These are phyloP conservation scores for Eudemis profundana DNA, from an alignment of 2,888 invertebrate species.

Conservation along the genomic window DNA sequence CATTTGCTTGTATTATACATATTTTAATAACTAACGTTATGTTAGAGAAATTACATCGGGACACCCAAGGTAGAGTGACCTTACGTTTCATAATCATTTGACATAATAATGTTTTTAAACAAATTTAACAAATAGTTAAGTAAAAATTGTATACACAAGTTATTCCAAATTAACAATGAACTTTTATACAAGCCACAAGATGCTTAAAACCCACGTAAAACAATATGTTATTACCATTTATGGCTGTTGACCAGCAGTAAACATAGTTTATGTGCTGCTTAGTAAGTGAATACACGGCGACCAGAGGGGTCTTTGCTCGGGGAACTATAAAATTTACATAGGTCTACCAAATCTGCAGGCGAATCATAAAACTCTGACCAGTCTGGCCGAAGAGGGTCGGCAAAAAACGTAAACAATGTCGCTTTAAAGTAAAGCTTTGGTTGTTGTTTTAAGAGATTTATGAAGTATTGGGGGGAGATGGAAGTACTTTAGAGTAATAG, in stretches of 20 bases:
- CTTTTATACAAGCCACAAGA: conserved; percentile 1
- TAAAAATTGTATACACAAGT: not conserved
- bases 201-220: conserved; percentile 24
- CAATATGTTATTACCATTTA: conserved; percentile 38
- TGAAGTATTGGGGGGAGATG: conserved; percentile 17
- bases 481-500: conserved; percentile 13
- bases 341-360: conserved; percentile 58
- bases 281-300: conserved; percentile 59
- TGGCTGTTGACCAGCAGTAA: conserved; percentile 41
- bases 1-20: no score
- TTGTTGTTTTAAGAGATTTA: conserved; percentile 30
- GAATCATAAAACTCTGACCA: conserved; percentile 60
- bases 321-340: conserved; percentile 72
- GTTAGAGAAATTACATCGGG: no score
- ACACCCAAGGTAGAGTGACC: no score
- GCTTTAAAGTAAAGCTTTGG: conserved; percentile 14
- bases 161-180: not conserved
- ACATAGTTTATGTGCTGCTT: conserved; percentile 54
- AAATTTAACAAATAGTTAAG: no score
- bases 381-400: conserved; percentile 27
- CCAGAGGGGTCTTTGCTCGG: conserved; percentile 54
- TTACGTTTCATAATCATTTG: no score
- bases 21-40: no score
- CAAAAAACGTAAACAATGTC: conserved; percentile 37
- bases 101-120: no score